A percentile compares a stretch with the other conserved stretches of the same genome.
These are phyloP conservation scores for Macrotus californicus DNA, from an alignment of 2,113 vertebrate species.

Conservation along the genomic window DNA sequence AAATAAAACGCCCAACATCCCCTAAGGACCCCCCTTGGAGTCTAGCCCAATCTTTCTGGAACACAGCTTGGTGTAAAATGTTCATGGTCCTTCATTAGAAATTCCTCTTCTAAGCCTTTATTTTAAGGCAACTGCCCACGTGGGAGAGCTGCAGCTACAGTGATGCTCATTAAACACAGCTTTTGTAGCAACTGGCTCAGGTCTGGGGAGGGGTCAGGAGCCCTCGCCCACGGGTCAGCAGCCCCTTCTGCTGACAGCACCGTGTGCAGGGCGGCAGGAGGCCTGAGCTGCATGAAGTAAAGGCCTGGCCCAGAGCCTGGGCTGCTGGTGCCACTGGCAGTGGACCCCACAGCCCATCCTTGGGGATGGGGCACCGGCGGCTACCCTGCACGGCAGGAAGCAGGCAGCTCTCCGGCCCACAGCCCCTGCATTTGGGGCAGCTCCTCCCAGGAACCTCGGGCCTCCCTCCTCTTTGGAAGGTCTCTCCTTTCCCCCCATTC, in stretches of 20 bases:
- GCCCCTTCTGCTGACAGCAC: background rate
- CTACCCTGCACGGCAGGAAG: background rate
- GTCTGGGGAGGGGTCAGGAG: background rate
- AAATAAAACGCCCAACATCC: background rate
- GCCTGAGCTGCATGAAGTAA: background rate
- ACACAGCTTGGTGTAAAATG: background rate
- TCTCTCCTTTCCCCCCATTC: background rate
- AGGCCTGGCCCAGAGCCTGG: background rate
- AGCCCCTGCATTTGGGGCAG: rapidly evolving
- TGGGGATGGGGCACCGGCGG: rapidly evolving
- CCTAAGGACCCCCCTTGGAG: background rate
- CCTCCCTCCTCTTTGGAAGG: no score
- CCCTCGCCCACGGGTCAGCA: rapidly evolving
- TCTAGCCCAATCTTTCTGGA: background rate
- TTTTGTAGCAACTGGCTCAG: background rate
- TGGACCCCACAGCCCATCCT: no score
- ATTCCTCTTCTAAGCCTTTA: background rate
- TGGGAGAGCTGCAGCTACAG: background rate
- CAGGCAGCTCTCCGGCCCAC: background rate
- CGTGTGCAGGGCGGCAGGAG: background rate
- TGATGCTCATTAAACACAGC: background rate
- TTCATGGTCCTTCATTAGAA: background rate
- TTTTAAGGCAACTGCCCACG: background rate
- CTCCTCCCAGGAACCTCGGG: background rate
- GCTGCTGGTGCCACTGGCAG: background rate